Evolutionary conservation across 2,888 invertebrate species (phyloP), one percentile per base, ranked within the genome.

Genomic region (Cyrtodaria siliqua): DNA sequence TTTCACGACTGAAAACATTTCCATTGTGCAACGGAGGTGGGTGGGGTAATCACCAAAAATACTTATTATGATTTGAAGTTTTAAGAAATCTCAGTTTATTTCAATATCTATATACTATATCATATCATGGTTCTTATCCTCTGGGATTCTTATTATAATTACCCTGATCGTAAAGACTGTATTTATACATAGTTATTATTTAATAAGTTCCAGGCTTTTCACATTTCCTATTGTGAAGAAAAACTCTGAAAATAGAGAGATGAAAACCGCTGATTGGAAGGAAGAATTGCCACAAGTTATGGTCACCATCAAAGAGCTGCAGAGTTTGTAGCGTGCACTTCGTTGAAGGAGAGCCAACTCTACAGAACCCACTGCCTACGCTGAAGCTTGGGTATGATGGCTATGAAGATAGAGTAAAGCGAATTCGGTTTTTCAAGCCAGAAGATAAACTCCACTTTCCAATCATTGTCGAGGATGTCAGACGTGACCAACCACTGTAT

Each of bases 161-260:
- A 44, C 4, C 16, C 16, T 44, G n/a, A 33, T 20, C 16, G 44
- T 44, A 44, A 18, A 44, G 20, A 18, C 4, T 44, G 20, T 26
- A 52, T 26, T 16, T n/a, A 23, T 24, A 52, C 9, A 52, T 9
- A 18, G 24, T 6, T 26, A 4, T 29, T 49, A 49, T 42, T 16
- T 73, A n/a, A n/a, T n/a, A n/a, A n/a, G n/a, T n/a, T 78, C 60
- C 73, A 78, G 73, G 50, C 24, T 72, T 23, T 78, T 78, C 47
- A 57, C 76, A 40, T 81, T 81, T 49, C 77, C 81, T n/a, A 68
- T 64, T 1, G 53, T 33, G 6, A 64, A 44, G 23, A 64, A 56
- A 23, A n/a, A 64, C 8, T 38, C 62, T 1, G 62, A 55, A 1
- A 14, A 33, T 77, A 20, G 60, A 64, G 14, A 59, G 66, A 53